Conservation (phyloP, 2,888 invertebrate genomes). For the Eilema sororculum region DNA sequence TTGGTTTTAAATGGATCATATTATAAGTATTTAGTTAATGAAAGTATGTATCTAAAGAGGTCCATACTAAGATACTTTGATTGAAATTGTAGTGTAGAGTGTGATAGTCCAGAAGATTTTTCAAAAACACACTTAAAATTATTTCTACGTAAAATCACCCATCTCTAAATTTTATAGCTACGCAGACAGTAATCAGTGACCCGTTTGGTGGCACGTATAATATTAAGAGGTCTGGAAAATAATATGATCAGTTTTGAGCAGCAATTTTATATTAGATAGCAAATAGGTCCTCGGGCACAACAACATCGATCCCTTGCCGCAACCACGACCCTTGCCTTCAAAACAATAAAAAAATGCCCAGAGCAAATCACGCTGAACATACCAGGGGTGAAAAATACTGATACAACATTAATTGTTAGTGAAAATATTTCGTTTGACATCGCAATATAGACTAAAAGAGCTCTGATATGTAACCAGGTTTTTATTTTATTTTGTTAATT, state of each 20-base stretch:
- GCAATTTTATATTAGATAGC: slow-evolving; percentile 10
- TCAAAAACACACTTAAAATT: no score
- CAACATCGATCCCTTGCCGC: slow-evolving; percentile 15
- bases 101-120: no score
- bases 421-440: slow-evolving; percentile 24
- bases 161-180: neutral
- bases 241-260: neutral
- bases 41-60: no score
- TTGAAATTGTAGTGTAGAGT: no score
- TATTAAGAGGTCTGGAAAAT: slow-evolving; percentile 3
- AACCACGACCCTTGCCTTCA: slow-evolving; percentile 27
- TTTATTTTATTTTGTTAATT: slow-evolving; percentile 65
- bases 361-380: slow-evolving; percentile 31
- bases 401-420: slow-evolving; percentile 29
- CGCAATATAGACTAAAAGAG: slow-evolving; percentile 43
- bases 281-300: slow-evolving; percentile 12
- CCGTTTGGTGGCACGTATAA: slow-evolving; percentile 5
- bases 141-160: neutral
- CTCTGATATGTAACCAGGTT: slow-evolving; percentile 52
- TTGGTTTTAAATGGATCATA: no score
- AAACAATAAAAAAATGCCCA: slow-evolving; percentile 37
- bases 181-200: neutral
- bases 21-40: no score
- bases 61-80: no score
- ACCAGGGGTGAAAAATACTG: slow-evolving; percentile 34